Conservation (phyloP, 2,888 invertebrate species). For the Lepetodrilus schrolli region DNA sequence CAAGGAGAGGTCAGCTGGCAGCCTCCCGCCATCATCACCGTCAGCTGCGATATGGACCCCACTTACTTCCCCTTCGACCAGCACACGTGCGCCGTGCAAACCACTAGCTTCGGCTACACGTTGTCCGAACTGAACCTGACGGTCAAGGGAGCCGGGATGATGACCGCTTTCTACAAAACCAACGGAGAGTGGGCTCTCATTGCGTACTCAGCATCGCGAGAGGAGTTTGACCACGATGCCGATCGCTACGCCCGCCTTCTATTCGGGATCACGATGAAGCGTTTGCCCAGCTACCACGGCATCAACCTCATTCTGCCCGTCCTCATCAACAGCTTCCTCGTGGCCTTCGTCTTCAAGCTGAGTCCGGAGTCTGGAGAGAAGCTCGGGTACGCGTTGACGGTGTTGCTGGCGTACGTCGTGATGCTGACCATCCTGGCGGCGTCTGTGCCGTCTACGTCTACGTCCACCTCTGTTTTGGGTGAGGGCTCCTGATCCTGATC, state of each 20-base stretch:
- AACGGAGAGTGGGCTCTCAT: background rate
- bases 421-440: background rate
- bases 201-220: too few species aligned
- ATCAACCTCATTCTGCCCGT: constrained; percentile 25
- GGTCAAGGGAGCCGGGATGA: background rate
- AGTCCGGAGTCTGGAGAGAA: background rate
- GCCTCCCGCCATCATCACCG: background rate
- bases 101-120: background rate
- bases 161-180: background rate
- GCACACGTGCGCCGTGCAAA: background rate
- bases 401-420: background rate
- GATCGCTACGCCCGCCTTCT: background rate
- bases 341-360: background rate
- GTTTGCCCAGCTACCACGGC: background rate
- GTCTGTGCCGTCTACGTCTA: background rate
- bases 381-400: background rate
- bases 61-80: background rate
- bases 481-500: background rate
- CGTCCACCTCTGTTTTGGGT: background rate
- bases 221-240: background rate
- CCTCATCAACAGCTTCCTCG: constrained; percentile 24
- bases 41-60: background rate
- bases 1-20: background rate
- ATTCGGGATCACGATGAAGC: background rate
- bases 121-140: background rate